Percentiles rank a stretch among this genome's conserved stretches.
Evolutionary conservation across 2,797 vertebrate species (phyloP).

Genomic region (Microctenopoma stevenorrisi): DNA sequence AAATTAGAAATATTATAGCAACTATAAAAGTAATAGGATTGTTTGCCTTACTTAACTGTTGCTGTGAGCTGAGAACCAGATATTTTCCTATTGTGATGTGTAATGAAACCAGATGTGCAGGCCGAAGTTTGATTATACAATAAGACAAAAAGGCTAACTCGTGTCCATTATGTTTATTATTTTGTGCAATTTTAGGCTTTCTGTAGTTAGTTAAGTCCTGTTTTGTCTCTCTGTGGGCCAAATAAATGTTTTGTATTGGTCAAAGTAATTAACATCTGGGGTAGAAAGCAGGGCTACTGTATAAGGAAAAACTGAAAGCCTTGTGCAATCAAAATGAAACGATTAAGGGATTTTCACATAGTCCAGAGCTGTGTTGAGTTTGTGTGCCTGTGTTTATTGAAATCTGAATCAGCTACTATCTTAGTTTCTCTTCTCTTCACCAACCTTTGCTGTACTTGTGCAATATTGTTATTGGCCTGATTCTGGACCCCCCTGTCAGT

Average conservation of each 20-base stretch:
- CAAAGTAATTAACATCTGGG: not conserved
- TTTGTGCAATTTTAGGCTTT: slow-evolving; percentile 7
- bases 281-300: not conserved
- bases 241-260: not conserved
- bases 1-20: slow-evolving; percentile 44
- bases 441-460: slow-evolving; percentile 44
- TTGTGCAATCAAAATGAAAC: not conserved
- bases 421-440: not conserved
- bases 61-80: slow-evolving; percentile 43
- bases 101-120: slow-evolving; percentile 47
- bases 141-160: not conserved
- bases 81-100: slow-evolving; percentile 36
- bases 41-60: slow-evolving; percentile 27
- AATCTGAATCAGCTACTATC: slow-evolving; percentile 6
- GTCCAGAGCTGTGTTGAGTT: not conserved
- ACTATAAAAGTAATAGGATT: slow-evolving; percentile 37
- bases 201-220: not conserved
- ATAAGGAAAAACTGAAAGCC: not conserved
- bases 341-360: not conserved
- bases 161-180: slow-evolving; percentile 11
- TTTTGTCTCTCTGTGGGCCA: slow-evolving; percentile 4
- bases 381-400: not conserved
- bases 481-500: slow-evolving; percentile 28
- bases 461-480: slow-evolving; percentile 49
- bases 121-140: slow-evolving; percentile 2